Evolutionary conservation across 37 sponge, comb jelly and placozoan species (phyloP).

Genomic region (Axinella damicornis): DNA sequence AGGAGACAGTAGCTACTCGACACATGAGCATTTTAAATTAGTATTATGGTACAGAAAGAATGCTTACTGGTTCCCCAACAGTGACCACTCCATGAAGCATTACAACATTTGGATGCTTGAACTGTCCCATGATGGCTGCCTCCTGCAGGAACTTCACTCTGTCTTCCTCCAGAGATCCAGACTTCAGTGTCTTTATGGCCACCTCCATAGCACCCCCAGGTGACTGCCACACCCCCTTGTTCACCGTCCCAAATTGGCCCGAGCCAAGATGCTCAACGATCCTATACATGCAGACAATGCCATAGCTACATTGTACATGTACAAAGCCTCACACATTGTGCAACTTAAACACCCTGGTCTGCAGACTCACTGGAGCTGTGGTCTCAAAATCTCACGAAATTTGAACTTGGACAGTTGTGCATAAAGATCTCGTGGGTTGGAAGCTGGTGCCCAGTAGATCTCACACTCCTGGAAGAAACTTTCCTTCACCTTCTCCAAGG

Average conservation of each 20-base stretch:
- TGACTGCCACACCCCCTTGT: slow-evolving; percentile 32
- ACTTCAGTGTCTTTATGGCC: slow-evolving; percentile 50
- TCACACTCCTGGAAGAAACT: slow-evolving; percentile 37
- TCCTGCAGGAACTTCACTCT: slow-evolving; percentile 64
- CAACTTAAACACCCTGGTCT: no score
- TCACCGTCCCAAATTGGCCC: slow-evolving; percentile 61
- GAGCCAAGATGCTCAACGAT: slow-evolving; percentile 43
- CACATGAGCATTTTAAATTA: no score
- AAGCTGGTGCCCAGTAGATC: slow-evolving; percentile 51
- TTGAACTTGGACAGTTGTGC: slow-evolving; percentile 31
- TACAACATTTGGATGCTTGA: slow-evolving; percentile 57
- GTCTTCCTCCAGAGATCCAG: not conserved
- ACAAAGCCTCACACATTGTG: no score
- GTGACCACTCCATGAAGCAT: slow-evolving; percentile 56
- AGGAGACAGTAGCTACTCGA: not conserved
- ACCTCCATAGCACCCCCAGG: slow-evolving; percentile 14
- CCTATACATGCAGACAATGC: not conserved
- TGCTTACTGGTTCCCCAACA: slow-evolving; percentile 49
- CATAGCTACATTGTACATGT: not conserved
- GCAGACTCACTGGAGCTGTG: slow-evolving; percentile 25
- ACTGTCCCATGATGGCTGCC: slow-evolving; percentile 79
- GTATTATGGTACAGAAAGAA: no score
- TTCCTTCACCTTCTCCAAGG: not conserved
- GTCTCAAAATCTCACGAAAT: slow-evolving; percentile 47
- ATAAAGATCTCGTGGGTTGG: slow-evolving; percentile 28